Percentiles rank a stretch among this genome's conserved stretches.
Evolutionary conservation across 2,113 vertebrate genomes (phyloP).

Genomic region (Poicephalus gulielmi): DNA sequence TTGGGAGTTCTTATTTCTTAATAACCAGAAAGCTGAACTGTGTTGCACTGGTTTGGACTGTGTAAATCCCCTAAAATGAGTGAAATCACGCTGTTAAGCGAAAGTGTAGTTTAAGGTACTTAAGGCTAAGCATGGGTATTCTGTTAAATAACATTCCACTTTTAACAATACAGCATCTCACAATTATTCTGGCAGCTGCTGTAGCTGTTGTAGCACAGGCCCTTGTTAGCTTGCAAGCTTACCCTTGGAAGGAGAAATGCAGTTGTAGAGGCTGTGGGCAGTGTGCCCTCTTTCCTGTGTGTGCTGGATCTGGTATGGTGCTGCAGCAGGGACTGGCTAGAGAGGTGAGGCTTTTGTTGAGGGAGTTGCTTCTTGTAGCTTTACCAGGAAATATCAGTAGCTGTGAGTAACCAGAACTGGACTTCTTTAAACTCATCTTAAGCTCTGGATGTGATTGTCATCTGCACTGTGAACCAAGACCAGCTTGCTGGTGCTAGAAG

Average conservation of each 20-base stretch:
- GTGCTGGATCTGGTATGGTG: fast-evolving
- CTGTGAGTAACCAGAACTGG: fast-evolving
- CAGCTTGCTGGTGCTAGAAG: background rate
- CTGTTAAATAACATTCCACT: background rate
- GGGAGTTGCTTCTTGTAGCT: fast-evolving
- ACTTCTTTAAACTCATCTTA: background rate
- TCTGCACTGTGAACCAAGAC: too few relatives aligned
- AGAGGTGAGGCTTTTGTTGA: background rate
- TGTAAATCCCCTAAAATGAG: background rate
- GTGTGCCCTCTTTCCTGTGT: fast-evolving
- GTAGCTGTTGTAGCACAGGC: fast-evolving
- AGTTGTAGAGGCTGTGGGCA: too few relatives aligned
- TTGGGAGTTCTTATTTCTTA: background rate
- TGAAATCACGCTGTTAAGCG: background rate
- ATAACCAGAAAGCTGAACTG: background rate
- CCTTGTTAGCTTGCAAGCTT: fast-evolving
- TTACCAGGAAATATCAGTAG: fast-evolving
- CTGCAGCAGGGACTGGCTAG: fast-evolving
- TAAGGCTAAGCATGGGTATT: background rate
- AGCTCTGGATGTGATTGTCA: fast-evolving
- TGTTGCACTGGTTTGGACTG: background rate
- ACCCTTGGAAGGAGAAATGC: too few relatives aligned
- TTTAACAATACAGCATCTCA: background rate
- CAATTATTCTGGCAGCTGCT: background rate
- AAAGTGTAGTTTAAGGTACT: background rate